Conservation (phyloP, 2,113 vertebrate species). For the Phrynosoma platyrhinos region DNA sequence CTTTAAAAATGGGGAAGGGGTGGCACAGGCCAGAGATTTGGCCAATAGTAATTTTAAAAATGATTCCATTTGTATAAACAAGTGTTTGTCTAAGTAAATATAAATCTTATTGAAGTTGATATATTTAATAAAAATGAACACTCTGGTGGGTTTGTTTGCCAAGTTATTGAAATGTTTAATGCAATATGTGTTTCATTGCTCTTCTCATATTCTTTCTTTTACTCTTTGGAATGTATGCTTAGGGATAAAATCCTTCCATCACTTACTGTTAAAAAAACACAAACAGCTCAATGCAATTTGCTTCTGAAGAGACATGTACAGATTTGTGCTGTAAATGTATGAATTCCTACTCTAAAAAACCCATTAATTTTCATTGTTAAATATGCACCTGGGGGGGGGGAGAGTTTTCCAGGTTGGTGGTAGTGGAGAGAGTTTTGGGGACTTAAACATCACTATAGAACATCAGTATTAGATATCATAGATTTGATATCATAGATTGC, state of each 20-base stretch:
- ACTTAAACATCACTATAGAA: no score
- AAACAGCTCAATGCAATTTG: no score
- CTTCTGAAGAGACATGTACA: no score
- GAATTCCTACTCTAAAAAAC: background rate
- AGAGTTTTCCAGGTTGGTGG: background rate
- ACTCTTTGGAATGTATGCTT: conserved; percentile 13
- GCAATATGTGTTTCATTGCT: conserved; percentile 15
- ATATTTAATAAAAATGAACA: conserved; percentile 23
- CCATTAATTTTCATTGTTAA: background rate
- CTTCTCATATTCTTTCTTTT: conserved; percentile 8
- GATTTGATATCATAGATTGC: no score
- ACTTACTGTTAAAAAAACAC: no score
- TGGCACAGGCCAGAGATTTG: background rate
- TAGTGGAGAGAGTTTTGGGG: no score
- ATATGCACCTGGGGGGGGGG: background rate
- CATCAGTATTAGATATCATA: no score
- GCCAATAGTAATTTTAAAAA: conserved; percentile 12
- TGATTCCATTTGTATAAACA: background rate
- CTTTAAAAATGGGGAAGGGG: background rate
- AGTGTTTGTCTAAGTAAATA: conserved; percentile 33
- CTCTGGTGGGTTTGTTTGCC: background rate
- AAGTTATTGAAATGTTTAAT: conserved; percentile 42
- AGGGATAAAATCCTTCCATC: no score
- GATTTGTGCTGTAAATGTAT: background rate
- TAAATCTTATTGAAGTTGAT: conserved; percentile 40